phyloP scores from a whole-genome alignment of 2,888 invertebrate species.

The Ennomos fuscantarius region DNA sequence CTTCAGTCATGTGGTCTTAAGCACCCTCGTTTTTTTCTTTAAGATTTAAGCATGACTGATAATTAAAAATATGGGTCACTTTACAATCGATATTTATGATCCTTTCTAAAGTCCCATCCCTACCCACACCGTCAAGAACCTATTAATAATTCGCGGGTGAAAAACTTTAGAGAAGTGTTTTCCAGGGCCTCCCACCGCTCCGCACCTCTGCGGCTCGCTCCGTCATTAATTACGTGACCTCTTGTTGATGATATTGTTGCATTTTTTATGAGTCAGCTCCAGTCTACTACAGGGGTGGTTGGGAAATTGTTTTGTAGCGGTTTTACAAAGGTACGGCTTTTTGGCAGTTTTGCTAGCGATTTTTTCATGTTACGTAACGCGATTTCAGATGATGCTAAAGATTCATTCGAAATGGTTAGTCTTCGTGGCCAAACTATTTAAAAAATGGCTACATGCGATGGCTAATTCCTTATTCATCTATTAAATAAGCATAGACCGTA shows the following conservation, averaged over 20 bases:
- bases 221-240: conserved; percentile 73
- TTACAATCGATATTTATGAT: no score
- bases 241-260: conserved; percentile 72
- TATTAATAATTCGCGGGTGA: conserved; percentile 81
- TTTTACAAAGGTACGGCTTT: conserved; percentile 30
- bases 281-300: conserved; percentile 46
- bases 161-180: conserved; percentile 81
- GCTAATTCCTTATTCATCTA: no score
- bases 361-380: conserved; percentile 12
- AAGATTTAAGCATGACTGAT: no score
- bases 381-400: no score
- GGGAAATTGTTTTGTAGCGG: conserved; percentile 44
- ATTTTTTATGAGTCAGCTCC: conserved; percentile 62
- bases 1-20: no score
- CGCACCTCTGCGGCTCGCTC: conserved; percentile 49
- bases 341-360: conserved; percentile 1
- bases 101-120: conserved; percentile 41
- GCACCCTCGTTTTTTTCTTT: no score
- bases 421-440: no score
- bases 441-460: no score
- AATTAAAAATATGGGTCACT: no score
- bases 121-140: conserved; percentile 65
- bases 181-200: conserved; percentile 57
- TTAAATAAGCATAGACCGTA: no score
- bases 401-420: no score